Base-by-base conservation (phyloP, 2,113 vertebrate species). In the Rhombomys opimus region DNA sequence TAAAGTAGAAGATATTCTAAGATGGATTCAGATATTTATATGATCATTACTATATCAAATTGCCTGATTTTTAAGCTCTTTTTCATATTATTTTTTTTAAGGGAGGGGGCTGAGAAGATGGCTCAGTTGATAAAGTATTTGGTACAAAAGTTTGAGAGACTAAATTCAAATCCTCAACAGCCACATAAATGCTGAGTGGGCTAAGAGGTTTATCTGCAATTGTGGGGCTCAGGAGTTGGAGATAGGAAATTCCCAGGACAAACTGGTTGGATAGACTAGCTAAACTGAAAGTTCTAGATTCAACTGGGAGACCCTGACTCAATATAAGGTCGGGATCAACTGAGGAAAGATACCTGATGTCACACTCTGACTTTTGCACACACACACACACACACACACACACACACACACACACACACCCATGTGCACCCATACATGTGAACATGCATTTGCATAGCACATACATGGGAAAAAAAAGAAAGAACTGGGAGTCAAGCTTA, bases 1-100 rank as follows among this genome's bases (percentile, higher is more conserved):
- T 73, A 20, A 93, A 95, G 89, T 1, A 82, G 25, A 73, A 91
- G 61, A 86, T 8, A 87, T 11, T 59, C 87, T 41, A 68, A 95
- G 87, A 52, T 27, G 14, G 14, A 30, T 67, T 95, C 52, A 78
- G 78, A 59, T 72, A 84, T 61, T 85, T 93, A 86, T 15, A 5
- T 9, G 90, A 17, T 75, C 13, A 23, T 54, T 91, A 95, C 50
- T 68, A 85, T 0, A 35, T 35, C n/a, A 90, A 95, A 50, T 87
- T 87, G 10, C 2, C 30, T 52, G 61, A 59, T 65, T 91, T 97
- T 90, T 30, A 50, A 67, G 50, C 35, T n/a, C 11, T 41, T 67
- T 46, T 86, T 50, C 46, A 27, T 65, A 84, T 46, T 86, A 23
- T 59, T 41, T 41, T 67, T 67, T 67, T 67, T 46, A 86, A 67